phyloP scores from a whole-genome alignment of 2,888 invertebrate genomes.

The Machimus rusticus region DNA sequence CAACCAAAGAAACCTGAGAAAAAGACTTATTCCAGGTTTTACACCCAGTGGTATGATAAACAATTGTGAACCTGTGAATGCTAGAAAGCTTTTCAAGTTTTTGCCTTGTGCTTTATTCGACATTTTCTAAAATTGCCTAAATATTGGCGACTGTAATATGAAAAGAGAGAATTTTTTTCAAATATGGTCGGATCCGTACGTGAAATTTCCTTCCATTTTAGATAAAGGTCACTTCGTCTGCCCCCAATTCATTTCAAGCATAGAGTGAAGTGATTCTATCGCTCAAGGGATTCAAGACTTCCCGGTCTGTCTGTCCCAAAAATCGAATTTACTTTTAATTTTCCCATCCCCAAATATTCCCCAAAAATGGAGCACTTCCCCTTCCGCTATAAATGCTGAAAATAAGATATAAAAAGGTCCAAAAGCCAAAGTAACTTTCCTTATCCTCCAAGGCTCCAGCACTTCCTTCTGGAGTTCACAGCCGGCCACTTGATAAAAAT shows the following conservation, averaged over 20 bases:
- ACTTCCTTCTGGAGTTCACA: background rate
- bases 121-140: background rate
- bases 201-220: background rate
- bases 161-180: background rate
- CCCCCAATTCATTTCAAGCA: background rate
- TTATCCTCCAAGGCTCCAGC: background rate
- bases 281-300: background rate
- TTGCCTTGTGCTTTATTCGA: background rate
- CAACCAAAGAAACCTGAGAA: background rate
- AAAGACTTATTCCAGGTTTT: background rate
- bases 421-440: background rate
- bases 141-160: background rate
- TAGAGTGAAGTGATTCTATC: background rate
- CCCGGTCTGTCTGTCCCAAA: background rate
- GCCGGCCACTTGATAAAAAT: background rate
- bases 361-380: background rate
- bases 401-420: background rate
- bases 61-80: background rate
- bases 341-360: background rate
- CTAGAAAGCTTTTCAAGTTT: background rate
- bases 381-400: background rate
- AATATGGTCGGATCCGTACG: background rate
- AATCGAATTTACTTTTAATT: slow-evolving; percentile 18
- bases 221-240: background rate
- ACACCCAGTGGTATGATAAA: background rate